Conservation (phyloP, 2,797 vertebrate genomes). For the Threskiornis aethiopicus region DNA sequence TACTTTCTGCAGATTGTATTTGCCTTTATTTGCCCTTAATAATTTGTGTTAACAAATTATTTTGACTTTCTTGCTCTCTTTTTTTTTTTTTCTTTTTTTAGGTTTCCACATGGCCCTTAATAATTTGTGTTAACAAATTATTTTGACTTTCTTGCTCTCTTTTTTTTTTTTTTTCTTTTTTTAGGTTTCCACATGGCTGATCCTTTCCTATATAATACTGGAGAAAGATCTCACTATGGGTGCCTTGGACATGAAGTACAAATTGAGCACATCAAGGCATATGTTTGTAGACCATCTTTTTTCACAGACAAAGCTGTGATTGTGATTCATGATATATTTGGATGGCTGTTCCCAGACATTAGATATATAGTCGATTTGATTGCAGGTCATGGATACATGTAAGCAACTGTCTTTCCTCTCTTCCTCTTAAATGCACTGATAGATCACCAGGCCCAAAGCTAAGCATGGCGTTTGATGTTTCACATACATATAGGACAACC, state of each 20-base stretch:
- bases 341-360: slow-evolving; percentile 90
- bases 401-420: slow-evolving; percentile 1
- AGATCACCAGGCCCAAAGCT: not conserved
- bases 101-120: slow-evolving; percentile 78
- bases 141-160: not conserved
- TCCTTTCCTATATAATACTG: slow-evolving; percentile 87
- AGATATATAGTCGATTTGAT: slow-evolving; percentile 92
- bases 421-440: not conserved
- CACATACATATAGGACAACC: not conserved
- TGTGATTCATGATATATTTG: slow-evolving; percentile 89
- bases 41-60: not conserved
- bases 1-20: not conserved
- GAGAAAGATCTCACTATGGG: slow-evolving; percentile 83
- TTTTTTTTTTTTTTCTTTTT: not conserved
- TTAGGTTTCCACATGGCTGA: slow-evolving; percentile 82
- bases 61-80: not conserved
- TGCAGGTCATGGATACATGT: slow-evolving; percentile 89
- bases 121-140: not conserved
- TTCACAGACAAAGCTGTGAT: slow-evolving; percentile 85
- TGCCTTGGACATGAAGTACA: slow-evolving; percentile 86
- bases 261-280: slow-evolving; percentile 85
- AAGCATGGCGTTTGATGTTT: not conserved
- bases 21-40: not conserved
- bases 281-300: slow-evolving; percentile 79
- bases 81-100: not conserved